Conservation (phyloP, 2,113 vertebrate species). For the Sminthopsis crassicaudata region DNA sequence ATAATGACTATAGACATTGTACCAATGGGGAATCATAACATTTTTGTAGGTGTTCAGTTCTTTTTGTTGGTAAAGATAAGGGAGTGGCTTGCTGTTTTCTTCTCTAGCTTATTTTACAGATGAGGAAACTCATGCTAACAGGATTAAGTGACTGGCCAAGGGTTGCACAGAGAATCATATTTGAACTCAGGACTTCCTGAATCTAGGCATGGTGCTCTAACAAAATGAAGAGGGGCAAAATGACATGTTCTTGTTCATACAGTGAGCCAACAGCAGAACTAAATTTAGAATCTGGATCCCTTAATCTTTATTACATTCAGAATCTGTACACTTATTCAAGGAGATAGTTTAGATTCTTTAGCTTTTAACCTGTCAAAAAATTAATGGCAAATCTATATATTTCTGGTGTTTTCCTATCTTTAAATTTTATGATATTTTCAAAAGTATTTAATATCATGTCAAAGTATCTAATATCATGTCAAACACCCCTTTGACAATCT, state of each 20-base stretch:
- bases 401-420: neutral
- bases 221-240: neutral
- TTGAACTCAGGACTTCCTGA: neutral
- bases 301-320: slow-evolving; percentile 17
- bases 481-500: neutral
- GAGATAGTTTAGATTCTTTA: neutral
- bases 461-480: neutral
- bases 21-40: neutral
- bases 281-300: slow-evolving; percentile 25
- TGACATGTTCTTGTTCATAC: neutral
- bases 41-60: neutral
- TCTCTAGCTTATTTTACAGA: neutral
- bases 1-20: neutral
- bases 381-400: neutral
- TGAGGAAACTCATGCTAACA: neutral
- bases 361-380: slow-evolving; percentile 4
- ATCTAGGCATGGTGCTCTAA: neutral
- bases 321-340: neutral
- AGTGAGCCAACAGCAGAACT: neutral
- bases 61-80: neutral
- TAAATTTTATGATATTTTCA: neutral
- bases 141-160: neutral
- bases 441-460: neutral
- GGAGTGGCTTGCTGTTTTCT: neutral
- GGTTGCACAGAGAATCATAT: neutral